Conservation (phyloP, 1,140 invertebrate genomes). For the Homarus americanus region DNA sequence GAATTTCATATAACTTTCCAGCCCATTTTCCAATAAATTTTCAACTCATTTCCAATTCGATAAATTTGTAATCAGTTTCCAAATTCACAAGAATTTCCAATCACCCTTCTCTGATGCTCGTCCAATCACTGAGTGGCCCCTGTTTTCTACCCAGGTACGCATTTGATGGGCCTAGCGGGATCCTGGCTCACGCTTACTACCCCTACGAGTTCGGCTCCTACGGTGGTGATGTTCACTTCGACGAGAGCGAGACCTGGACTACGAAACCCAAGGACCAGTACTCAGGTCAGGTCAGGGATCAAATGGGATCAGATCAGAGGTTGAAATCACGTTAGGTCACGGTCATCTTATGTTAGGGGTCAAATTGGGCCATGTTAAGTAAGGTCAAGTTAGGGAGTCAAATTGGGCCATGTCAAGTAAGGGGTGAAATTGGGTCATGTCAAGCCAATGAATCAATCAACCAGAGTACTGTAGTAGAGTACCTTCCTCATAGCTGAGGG, state of each 20-base stretch:
- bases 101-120: neutral
- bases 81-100: no score
- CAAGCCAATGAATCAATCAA: no score
- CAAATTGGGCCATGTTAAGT: neutral
- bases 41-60: no score
- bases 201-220: conserved; percentile 80
- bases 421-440: neutral
- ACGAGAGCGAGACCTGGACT: conserved; percentile 89
- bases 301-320: neutral
- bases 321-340: neutral
- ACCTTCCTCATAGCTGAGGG: no score
- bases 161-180: conserved; percentile 91
- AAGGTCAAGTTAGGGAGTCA: neutral
- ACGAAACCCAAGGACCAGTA: conserved; percentile 76
- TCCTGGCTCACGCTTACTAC: conserved; percentile 96
- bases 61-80: no score
- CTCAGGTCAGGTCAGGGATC: conserved; percentile 75
- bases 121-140: no score
- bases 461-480: no score
- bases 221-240: conserved; percentile 93
- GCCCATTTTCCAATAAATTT: no score
- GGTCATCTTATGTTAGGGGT: neutral
- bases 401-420: neutral
- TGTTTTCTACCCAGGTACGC: conserved; percentile 83
- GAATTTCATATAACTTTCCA: no score